phyloP scores from a whole-genome alignment of 2,113 vertebrate genomes.

The Epinephelus cyanopodus region DNA sequence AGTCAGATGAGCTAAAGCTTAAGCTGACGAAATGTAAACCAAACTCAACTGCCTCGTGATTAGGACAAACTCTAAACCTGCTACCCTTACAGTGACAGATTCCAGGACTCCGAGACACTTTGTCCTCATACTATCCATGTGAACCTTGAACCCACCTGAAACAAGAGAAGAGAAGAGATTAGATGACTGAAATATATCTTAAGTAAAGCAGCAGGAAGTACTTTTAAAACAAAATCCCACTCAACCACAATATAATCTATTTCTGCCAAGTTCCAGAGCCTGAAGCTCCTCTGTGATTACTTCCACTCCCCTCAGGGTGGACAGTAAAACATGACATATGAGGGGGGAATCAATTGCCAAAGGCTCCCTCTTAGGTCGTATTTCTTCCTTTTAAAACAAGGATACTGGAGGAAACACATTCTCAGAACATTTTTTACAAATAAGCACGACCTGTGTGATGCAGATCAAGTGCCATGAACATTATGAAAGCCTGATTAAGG shows the following conservation, averaged over 20 bases:
- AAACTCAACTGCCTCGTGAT: no score
- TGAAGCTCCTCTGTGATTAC: conserved; percentile 14
- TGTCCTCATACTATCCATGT: no score
- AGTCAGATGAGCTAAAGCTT: no score
- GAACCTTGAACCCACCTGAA: background rate
- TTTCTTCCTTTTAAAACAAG: conserved; percentile 12
- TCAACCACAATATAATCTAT: conserved; percentile 9
- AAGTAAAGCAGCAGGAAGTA: background rate
- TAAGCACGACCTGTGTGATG: background rate
- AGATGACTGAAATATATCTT: background rate
- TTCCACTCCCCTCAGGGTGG: conserved; percentile 1
- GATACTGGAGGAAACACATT: background rate
- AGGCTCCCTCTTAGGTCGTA: background rate
- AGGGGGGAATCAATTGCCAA: background rate
- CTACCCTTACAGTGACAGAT: background rate
- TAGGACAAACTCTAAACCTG: no score
- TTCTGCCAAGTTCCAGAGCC: conserved; percentile 3
- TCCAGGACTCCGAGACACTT: background rate
- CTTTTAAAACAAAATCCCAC: background rate
- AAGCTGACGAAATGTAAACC: no score
- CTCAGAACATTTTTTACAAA: background rate
- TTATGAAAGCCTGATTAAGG: background rate
- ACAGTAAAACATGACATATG: conserved; percentile 24
- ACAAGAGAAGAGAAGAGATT: background rate
- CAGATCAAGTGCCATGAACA: background rate